These are phyloP conservation scores for Germaria angustata DNA, from an alignment of 2,888 invertebrate species.

Conservation along the genomic window DNA sequence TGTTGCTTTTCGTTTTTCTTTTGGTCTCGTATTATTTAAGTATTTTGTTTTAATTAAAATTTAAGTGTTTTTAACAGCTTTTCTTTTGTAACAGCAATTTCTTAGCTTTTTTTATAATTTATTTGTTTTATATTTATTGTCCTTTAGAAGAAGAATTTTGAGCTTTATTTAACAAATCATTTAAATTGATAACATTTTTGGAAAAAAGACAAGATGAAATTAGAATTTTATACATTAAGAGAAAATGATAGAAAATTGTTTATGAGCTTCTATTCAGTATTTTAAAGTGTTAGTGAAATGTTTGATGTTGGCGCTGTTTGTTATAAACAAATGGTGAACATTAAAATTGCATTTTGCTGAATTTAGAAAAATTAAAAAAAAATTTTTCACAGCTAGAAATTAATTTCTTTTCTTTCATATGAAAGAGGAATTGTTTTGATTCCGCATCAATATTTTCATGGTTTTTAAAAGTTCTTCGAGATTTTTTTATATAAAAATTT, in stretches of 20 bases:
- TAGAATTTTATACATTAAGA: not conserved
- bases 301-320: no score
- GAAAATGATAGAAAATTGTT: not conserved
- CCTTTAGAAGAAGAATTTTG: constrained; percentile 9
- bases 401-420: no score
- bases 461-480: no score
- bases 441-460: no score
- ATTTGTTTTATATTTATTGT: constrained; percentile 52
- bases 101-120: constrained; percentile 29
- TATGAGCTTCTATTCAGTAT: no score
- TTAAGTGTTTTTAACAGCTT: constrained; percentile 65
- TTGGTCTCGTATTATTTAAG: constrained; percentile 42
- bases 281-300: no score
- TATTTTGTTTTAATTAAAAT: constrained; percentile 65
- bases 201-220: not conserved
- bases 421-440: no score
- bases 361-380: no score
- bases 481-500: no score
- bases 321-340: no score
- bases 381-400: no score
- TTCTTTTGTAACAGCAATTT: constrained; percentile 39
- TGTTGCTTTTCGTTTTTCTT: constrained; percentile 14
- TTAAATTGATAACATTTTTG: not conserved
- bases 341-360: no score
- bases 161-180: constrained; percentile 8